Conservation (phyloP, 2,113 vertebrate species). For the Hippocampus mohnikei region DNA sequence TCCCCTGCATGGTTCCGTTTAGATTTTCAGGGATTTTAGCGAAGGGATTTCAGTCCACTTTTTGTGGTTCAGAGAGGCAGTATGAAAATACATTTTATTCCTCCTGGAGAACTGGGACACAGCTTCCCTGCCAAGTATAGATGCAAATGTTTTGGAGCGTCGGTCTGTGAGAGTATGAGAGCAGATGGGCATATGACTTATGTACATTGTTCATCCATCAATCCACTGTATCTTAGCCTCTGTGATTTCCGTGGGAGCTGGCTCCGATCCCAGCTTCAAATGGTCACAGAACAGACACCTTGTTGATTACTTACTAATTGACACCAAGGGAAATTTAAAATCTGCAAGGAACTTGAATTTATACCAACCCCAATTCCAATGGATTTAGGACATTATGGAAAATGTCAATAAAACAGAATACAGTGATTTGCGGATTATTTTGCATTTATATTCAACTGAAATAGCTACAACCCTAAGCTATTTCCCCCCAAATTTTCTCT, state of each 20-base stretch:
- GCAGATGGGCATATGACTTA: slow-evolving; percentile 13
- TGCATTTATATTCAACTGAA: too few species aligned
- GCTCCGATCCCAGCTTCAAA: slow-evolving; percentile 16
- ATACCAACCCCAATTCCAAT: too few species aligned
- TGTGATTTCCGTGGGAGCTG: slow-evolving; percentile 9
- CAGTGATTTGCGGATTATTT: too few species aligned
- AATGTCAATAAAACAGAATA: too few species aligned
- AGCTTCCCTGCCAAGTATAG: slow-evolving; percentile 45
- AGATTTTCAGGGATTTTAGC: slow-evolving; percentile 52
- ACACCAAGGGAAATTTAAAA: neutral
- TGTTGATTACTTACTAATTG: slow-evolving; percentile 1
- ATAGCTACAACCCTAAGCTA: too few species aligned
- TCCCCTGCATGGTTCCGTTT: neutral
- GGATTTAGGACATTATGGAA: too few species aligned
- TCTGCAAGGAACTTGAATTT: neutral
- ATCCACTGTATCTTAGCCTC: neutral
- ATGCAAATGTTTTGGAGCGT: slow-evolving; percentile 11
- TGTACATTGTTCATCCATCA: slow-evolving; percentile 8
- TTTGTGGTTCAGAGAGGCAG: slow-evolving; percentile 46
- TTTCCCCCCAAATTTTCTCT: too few species aligned
- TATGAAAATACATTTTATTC: slow-evolving; percentile 66
- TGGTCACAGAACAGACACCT: slow-evolving; percentile 10
- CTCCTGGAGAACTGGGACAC: slow-evolving; percentile 63
- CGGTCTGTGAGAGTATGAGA: slow-evolving; percentile 14
- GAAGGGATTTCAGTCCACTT: slow-evolving; percentile 40